Conservation (phyloP, 2,113 vertebrate species). For the Notechis scutatus region DNA sequence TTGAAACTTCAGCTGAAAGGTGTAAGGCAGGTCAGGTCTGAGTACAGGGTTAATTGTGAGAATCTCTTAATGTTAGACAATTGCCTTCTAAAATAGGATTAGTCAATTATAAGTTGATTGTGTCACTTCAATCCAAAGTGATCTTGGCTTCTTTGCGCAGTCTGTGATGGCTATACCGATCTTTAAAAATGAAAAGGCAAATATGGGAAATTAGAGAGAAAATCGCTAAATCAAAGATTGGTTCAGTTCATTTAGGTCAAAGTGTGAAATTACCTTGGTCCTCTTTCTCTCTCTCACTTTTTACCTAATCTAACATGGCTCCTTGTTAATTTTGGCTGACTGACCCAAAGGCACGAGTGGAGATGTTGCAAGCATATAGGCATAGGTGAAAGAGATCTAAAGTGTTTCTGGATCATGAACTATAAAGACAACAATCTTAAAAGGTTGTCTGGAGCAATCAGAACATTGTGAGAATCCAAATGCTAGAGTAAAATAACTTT, state of each 20-base stretch:
- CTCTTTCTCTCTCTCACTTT: not conserved
- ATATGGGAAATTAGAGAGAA: not conserved
- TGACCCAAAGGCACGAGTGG: not conserved
- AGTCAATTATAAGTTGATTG: not conserved
- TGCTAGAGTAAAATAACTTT: not conserved
- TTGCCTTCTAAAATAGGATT: not conserved
- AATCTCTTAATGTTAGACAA: not conserved
- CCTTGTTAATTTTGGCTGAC: not conserved
- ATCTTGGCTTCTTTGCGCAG: not conserved
- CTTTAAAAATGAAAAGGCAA: not conserved
- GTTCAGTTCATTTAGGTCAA: not conserved
- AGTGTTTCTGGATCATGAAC: not conserved
- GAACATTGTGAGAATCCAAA: not conserved
- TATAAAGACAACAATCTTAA: not conserved
- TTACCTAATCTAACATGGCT: not conserved
- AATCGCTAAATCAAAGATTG: not conserved
- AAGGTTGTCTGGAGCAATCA: not conserved
- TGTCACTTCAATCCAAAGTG: constrained; percentile 2
- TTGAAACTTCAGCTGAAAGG: not conserved
- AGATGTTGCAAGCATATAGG: not conserved
- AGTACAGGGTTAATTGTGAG: not conserved
- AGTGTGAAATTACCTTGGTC: not conserved
- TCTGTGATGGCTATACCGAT: not conserved
- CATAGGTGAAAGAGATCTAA: not conserved
- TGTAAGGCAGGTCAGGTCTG: not conserved